Evolutionary conservation across 2,888 invertebrate genomes (phyloP).

Genomic region (Lasioglossum lativentre): DNA sequence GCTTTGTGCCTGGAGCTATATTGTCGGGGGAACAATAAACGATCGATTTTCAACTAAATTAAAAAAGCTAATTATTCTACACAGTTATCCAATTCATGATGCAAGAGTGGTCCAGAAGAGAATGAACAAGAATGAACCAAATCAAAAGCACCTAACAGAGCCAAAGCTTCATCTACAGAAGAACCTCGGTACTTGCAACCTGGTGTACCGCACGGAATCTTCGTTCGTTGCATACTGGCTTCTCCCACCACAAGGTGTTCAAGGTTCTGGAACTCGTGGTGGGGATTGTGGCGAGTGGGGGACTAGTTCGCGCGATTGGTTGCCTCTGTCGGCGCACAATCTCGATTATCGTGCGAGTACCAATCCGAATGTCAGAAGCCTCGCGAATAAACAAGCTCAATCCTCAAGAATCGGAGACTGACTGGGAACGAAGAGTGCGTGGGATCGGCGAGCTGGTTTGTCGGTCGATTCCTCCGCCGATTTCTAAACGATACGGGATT

Average conservation of each 20-base stretch:
- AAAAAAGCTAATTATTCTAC: neutral
- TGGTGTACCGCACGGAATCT: neutral
- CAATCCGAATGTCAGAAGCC: neutral
- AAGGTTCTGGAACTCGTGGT: neutral
- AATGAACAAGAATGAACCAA: no score
- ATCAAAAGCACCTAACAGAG: neutral
- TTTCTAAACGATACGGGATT: constrained; percentile 53
- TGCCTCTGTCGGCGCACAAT: neutral
- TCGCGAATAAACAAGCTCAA: neutral
- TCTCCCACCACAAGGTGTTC: neutral
- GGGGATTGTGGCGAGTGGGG: neutral
- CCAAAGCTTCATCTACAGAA: neutral
- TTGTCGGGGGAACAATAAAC: neutral
- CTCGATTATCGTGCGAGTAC: neutral
- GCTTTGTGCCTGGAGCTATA: neutral
- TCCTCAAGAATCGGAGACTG: neutral
- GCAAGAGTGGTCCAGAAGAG: neutral
- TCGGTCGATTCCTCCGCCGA: constrained; percentile 26
- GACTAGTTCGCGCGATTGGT: no score
- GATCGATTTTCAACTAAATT: neutral
- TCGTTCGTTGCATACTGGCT: neutral
- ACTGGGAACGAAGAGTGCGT: neutral
- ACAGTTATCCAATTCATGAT: neutral
- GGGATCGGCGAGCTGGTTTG: neutral
- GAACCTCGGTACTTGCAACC: neutral